These are phyloP conservation scores for Fregetta grallaria DNA, from an alignment of 2,113 vertebrate species.

Conservation along the genomic window DNA sequence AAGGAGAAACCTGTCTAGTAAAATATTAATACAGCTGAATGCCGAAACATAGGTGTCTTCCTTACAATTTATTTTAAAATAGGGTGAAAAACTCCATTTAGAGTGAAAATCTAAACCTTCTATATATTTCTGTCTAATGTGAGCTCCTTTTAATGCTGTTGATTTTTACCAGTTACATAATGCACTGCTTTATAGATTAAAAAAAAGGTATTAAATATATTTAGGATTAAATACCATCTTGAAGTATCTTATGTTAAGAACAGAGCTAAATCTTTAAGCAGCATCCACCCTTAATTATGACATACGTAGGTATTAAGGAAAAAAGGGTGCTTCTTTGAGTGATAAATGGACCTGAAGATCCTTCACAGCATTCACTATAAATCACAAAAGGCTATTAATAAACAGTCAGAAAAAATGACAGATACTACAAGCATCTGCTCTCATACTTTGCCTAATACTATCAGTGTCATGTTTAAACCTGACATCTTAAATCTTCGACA, in stretches of 20 bases:
- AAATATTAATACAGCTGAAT: conserved; percentile 26
- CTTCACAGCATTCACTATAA: conserved; percentile 66
- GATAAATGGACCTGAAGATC: conserved; percentile 69
- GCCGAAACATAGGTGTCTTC: background rate
- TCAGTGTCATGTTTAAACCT: conserved; percentile 70
- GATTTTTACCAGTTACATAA: conserved; percentile 51
- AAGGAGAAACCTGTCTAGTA: conserved; percentile 3
- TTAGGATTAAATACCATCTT: conserved; percentile 62
- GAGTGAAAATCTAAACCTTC: background rate
- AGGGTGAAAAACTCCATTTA: background rate
- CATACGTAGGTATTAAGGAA: conserved; percentile 29
- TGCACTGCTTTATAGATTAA: conserved; percentile 26
- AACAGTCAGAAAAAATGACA: conserved; percentile 65
- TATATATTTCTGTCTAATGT: background rate
- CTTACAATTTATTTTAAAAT: conserved; percentile 39
- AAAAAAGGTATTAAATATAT: conserved; percentile 38
- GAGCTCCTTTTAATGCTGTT: conserved; percentile 26
- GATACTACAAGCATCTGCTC: conserved; percentile 60
- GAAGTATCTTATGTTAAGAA: conserved; percentile 49
- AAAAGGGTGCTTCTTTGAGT: conserved; percentile 56
- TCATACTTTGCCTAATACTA: conserved; percentile 64
- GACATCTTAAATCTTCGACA: conserved; percentile 67
- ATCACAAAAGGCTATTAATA: conserved; percentile 75
- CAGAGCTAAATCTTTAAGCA: conserved; percentile 35
- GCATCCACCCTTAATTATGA: conserved; percentile 61